Evolutionary conservation across 30 jellyfish, hydroid and myxozoan genomes (phyloP), one percentile per base, ranked within the genome.

Genomic region (Hydra vulgaris): DNA sequence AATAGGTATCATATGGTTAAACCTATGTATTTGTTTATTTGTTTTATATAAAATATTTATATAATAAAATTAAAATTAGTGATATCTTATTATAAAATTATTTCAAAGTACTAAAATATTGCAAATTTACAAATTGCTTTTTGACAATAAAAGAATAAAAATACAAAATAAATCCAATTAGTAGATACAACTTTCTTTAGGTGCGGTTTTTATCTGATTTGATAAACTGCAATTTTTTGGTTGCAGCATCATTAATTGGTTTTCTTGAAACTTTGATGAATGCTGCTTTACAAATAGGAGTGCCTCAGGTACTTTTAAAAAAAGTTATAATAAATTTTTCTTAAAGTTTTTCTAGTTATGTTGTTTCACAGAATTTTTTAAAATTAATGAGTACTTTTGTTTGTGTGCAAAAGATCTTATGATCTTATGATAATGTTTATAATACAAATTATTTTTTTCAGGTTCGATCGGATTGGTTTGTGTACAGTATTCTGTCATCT

Each of bases 391-490:
- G n/a, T n/a, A n/a, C n/a, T n/a, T n/a, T n/a, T n/a, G n/a, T n/a
- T n/a, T n/a, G n/a, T n/a, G n/a, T n/a, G n/a, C n/a, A n/a, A n/a
- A n/a, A n/a, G n/a, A n/a, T n/a, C n/a, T n/a, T n/a, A n/a, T n/a
- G n/a, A 18, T 26, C 23, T 55, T 21, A 78, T 55, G 12, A 52
- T 78, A 79, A 8, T 19, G n/a, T n/a, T n/a, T n/a, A n/a, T n/a
- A n/a, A n/a, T n/a, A n/a, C n/a, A n/a, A n/a, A n/a, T n/a, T n/a
- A n/a, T n/a, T n/a, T n/a, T 79, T 68, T 72, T 24, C 81, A 92
- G 98, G 96, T 81, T 76, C 87, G 98, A 26, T 92, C 98, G 0
- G 98, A 92, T 79, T 87, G 95, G 98, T 86, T 81, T 78, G 66
- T 92, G 26, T 87, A 79, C 82, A 85, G 85, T 71, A 93, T 92